Evolutionary conservation across 2,888 invertebrate genomes (phyloP).

Genomic region (Heliconius ethilla): DNA sequence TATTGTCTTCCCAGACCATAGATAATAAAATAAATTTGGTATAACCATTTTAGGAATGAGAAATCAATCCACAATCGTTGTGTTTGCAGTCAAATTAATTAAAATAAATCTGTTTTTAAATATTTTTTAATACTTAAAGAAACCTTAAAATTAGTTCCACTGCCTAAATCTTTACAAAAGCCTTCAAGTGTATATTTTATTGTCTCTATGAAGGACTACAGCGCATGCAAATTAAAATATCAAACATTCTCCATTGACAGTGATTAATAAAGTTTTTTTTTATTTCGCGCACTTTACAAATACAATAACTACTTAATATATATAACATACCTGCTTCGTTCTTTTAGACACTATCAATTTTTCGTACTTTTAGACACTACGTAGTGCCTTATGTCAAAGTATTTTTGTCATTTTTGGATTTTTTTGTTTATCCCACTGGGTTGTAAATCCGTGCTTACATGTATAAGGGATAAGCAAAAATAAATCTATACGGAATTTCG

Average conservation of each 20-base stretch:
- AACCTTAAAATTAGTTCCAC: conserved; percentile 41
- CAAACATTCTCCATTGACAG: conserved; percentile 24
- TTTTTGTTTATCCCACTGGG: not conserved
- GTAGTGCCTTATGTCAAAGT: no score
- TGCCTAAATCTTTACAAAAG: conserved; percentile 39
- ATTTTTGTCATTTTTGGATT: not conserved
- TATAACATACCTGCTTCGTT: no score
- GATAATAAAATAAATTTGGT: no score
- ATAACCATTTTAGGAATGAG: no score
- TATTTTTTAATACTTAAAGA: conserved; percentile 13
- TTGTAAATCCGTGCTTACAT: not conserved
- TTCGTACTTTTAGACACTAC: no score
- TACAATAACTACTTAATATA: not conserved
- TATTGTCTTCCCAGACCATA: no score
- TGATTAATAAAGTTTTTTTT: not conserved
- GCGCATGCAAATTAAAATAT: conserved; percentile 30
- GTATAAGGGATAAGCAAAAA: not conserved
- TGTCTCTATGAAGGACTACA: conserved; percentile 41
- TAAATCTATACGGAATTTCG: not conserved
- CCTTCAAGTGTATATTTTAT: conserved; percentile 41
- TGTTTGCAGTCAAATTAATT: no score
- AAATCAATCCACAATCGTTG: no score
- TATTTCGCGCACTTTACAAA: not conserved
- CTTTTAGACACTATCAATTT: no score
- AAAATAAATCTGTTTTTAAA: not conserved